Base-by-base conservation (phyloP, 2,888 invertebrate species). In the Caradrina clavipalpis region DNA sequence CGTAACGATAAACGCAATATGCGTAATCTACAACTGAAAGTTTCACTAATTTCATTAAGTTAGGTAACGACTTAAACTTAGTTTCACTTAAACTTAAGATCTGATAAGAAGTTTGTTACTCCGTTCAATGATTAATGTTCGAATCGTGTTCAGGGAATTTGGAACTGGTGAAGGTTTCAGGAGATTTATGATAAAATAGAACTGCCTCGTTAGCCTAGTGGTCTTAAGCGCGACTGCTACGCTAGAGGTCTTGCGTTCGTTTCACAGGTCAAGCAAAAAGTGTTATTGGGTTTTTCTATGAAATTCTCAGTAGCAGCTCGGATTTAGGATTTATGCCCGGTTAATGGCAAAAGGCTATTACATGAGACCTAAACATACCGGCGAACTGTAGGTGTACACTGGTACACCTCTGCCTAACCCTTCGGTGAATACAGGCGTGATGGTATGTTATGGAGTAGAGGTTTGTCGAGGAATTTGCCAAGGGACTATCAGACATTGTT, bases 41-140 rank as follows among this genome's bases (percentile, higher is more conserved):
- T 60, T 69, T 15, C 13, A 49, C 77, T 79, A 79, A 81, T 81
- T 79, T 69, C 68, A 79, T 79, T 81, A 67, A 56, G 45, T 55
- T 59, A 26, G 66, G 62, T 77, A 81, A 73, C 60, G 47, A 53
- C n/a, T 15, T 10, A 15, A 73, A 81, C 64, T 77, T 73, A 73
- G 61, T 56, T 69, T n/a, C 21, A 66, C 53, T 73, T 67, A 47
- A 77, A 79, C 66, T 81, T 77, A 6, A 5, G 31, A 77, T 64
- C 81, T 49, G 81, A 73, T 77, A 77, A 69, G 51, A 77, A 73
- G 53, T 76, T 78, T 51, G 50, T 75, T 31, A n/a, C 45, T 62
- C 8, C n/a, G 47, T 26, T 68, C 62, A 65, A 57, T 80, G 77
- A 79, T 69, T 76, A 61, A 76, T 78, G 61, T 39, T 35, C 22